Evolutionary conservation across 92 coral and sea anemone species (phyloP).

Genomic region (Parazoanthus darwini): DNA sequence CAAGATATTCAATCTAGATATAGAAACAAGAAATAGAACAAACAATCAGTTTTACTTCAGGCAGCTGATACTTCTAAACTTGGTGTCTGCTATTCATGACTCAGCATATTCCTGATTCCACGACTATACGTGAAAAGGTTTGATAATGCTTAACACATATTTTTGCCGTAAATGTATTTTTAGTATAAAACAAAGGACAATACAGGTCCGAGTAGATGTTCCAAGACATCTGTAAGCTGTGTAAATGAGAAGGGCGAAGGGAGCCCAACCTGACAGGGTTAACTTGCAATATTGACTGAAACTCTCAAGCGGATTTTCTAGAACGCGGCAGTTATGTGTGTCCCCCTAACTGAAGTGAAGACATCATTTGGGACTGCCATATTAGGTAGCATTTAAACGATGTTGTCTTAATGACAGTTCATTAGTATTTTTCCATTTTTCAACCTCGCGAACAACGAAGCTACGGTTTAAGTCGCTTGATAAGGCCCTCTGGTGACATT

Average conservation of each 20-base stretch:
- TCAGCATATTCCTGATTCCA: neutral
- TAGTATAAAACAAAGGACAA: neutral
- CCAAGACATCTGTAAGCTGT: slow-evolving; percentile 30
- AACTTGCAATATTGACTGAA: neutral
- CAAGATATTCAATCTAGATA: neutral
- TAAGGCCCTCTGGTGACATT: neutral
- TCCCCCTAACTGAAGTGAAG: no score
- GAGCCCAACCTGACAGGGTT: neutral
- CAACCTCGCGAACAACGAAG: neutral
- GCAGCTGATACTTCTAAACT: neutral
- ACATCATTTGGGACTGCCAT: no score
- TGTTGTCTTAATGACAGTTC: no score
- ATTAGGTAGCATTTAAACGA: no score
- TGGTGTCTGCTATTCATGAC: neutral
- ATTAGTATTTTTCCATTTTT: no score
- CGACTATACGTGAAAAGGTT: neutral
- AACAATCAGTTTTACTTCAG: neutral
- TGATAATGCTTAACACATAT: neutral
- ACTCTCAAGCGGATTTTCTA: neutral
- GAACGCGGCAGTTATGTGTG: neutral
- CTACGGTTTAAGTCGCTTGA: no score
- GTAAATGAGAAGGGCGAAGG: neutral
- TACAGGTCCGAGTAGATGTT: neutral
- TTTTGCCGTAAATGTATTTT: neutral
- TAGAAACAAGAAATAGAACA: neutral